A percentile compares a stretch with the other conserved stretches of the same genome.
These are phyloP conservation scores for Acromyrmex charruanus DNA, from an alignment of 1,140 invertebrate species.

Conservation along the genomic window DNA sequence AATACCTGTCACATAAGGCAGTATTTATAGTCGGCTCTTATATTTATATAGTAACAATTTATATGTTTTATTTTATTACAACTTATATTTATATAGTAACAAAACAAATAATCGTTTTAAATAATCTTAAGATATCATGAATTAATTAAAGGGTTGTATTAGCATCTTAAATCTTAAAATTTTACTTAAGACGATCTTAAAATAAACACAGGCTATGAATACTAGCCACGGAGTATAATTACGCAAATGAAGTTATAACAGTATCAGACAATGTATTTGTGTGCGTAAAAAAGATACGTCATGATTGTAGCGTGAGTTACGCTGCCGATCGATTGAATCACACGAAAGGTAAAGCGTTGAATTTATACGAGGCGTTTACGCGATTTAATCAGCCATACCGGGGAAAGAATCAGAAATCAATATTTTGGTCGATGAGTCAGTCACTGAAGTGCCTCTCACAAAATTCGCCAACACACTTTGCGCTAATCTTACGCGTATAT, in stretches of 20 bases:
- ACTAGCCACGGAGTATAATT: neutral
- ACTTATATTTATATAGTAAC: too few relatives aligned
- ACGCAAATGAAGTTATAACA: neutral
- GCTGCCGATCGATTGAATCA: constrained; percentile 27
- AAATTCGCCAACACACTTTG: constrained; percentile 5
- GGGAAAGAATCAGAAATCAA: constrained; percentile 41
- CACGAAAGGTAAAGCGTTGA: neutral
- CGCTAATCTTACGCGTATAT: constrained; percentile 14
- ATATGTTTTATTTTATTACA: too few relatives aligned
- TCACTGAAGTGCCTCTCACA: neutral
- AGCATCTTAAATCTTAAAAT: too few relatives aligned
- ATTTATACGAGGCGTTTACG: constrained; percentile 32
- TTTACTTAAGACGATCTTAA: too few relatives aligned
- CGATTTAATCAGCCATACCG: constrained; percentile 36
- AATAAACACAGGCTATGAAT: too few relatives aligned
- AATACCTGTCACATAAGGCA: neutral
- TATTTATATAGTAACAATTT: too few relatives aligned
- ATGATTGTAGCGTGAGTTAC: constrained; percentile 38
- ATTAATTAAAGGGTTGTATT: too few relatives aligned
- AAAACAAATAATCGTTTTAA: too few relatives aligned
- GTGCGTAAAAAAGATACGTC: constrained; percentile 31
- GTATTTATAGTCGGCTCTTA: too few relatives aligned
- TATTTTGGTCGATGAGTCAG: constrained; percentile 60
- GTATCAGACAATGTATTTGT: neutral
- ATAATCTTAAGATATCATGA: too few relatives aligned